Base-by-base conservation (phyloP, 2,113 vertebrate genomes). In the Varanus komodoensis region DNA sequence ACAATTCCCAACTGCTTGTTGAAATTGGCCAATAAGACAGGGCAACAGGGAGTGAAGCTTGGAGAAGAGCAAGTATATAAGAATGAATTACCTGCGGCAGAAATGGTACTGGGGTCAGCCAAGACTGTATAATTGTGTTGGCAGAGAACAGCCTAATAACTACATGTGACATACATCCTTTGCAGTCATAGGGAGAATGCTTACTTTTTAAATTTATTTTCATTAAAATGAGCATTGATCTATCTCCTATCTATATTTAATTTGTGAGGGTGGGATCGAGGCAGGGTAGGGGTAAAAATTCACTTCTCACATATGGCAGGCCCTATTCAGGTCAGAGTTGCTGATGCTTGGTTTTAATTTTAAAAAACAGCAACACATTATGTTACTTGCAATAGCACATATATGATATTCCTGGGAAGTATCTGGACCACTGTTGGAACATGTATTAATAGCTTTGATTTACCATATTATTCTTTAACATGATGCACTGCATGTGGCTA, bases 401-500 rank as follows among this genome's bases (percentile, higher is more conserved):
- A 5, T 21, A 19, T 21, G 21, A 38, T 44, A n/a, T 17, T 89
- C 44, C 80, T 15, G 44, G 38, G 74, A 64, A 32, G n/a, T 32
- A 32, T 48, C 14, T 3, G 8, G 17, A 25, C 71, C 32, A 25
- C 75, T 34, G 73, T 0, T 52, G 94, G 84, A 74, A 32, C 6
- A 52, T 61, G 0, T 44, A 32, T 44, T 52, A 57, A 1, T n/a
- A 6, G 61, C 11, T 83, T 93, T 48, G 87, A 86, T 91, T 92
- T 96, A 90, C 27, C 86, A 82, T 83, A 38, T 82, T 6, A 19
- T 71, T 23, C 87, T 82, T 84, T 90, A 91, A 93, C 89, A 90
- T 89, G 68, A 11, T 19, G 75, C 86, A 91, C 81, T 90, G 73
- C 82, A 50, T 93, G 92, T 4, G 81, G 84, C 79, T 91, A 23